phyloP scores from a whole-genome alignment of 2,888 invertebrate species.

The Hirudinaria manillensis region DNA sequence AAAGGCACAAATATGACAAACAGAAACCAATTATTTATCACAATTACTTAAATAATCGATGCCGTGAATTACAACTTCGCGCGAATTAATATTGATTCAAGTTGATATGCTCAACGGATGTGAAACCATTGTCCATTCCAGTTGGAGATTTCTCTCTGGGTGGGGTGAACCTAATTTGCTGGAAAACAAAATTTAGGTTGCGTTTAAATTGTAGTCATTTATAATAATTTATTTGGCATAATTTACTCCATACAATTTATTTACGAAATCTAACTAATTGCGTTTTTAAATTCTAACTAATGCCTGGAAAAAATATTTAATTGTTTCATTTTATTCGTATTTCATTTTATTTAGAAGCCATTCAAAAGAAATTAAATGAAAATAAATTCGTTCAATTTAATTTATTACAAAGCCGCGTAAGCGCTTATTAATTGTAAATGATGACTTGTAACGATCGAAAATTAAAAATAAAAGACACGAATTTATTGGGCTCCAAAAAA shows the following conservation, averaged over 20 bases:
- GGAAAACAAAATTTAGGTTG: not conserved
- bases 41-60: too few relatives aligned
- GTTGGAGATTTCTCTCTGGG: conserved; percentile 25
- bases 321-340: too few relatives aligned
- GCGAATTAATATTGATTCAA: not conserved
- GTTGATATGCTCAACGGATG: conserved; percentile 13
- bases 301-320: not conserved
- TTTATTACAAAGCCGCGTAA: too few relatives aligned
- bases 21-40: too few relatives aligned
- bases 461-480: not conserved
- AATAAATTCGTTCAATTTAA: too few relatives aligned
- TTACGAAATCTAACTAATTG: too few relatives aligned
- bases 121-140: conserved; percentile 11
- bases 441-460: not conserved
- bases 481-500: not conserved
- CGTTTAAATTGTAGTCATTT: not conserved
- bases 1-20: too few relatives aligned
- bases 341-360: too few relatives aligned
- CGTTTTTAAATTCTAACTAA: not conserved
- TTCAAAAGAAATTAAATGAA: too few relatives aligned
- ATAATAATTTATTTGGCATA: conserved; percentile 1
- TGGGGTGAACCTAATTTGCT: conserved; percentile 29
- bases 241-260: too few relatives aligned
- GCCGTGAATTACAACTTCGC: not conserved
- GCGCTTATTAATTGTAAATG: too few relatives aligned